Evolutionary conservation across 2,113 vertebrate genomes (phyloP).

Genomic region (Rhodinocichla rosea): DNA sequence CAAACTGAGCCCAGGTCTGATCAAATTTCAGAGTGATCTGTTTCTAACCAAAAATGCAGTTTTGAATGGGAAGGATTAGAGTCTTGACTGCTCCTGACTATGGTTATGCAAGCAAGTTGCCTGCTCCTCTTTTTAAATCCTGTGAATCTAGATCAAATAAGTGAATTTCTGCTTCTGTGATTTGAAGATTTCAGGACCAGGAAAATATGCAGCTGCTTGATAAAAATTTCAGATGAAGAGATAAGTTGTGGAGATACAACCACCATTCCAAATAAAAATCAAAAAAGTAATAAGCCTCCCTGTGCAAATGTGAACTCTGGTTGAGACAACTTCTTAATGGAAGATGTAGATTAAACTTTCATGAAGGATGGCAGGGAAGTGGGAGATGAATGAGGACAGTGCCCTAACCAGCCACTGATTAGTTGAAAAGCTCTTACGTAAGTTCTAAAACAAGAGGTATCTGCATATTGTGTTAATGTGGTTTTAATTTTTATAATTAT

Average conservation of each 20-base stretch:
- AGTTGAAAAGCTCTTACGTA: background rate
- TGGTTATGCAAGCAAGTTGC: background rate
- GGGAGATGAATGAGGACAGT: constrained; percentile 16
- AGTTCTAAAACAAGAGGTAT: constrained; percentile 22
- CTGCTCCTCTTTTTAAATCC: background rate
- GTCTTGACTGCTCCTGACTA: background rate
- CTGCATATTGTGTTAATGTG: constrained; percentile 31
- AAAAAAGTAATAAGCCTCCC: background rate
- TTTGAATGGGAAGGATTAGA: background rate
- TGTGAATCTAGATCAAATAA: background rate
- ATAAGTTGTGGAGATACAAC: background rate
- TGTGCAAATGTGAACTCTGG: background rate
- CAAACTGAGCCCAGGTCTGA: background rate
- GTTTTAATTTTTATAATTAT: constrained; percentile 60
- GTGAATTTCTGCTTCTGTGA: background rate
- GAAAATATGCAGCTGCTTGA: background rate
- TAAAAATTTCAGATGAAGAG: background rate
- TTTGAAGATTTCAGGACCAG: background rate
- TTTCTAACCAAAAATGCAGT: background rate
- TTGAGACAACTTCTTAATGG: background rate
- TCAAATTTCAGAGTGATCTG: background rate
- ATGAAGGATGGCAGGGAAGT: background rate
- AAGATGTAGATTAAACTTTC: constrained; percentile 25
- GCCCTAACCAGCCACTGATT: background rate
- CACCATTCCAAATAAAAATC: background rate